A percentile compares a stretch with the other conserved stretches of the same genome.
These are phyloP conservation scores for Euura lappo DNA, from an alignment of 1,140 invertebrate genomes.

Conservation along the genomic window DNA sequence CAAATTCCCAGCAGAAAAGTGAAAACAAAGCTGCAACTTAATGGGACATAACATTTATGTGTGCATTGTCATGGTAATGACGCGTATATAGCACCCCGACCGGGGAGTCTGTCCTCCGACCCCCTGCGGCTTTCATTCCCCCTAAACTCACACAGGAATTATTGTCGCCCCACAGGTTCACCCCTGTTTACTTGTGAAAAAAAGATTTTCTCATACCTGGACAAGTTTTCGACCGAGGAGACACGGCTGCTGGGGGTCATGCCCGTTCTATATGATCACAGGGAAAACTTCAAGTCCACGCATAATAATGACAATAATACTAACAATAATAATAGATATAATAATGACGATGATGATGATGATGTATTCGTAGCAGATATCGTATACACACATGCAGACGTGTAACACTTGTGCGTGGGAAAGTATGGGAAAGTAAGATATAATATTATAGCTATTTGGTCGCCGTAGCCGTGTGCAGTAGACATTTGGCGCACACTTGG, in stretches of 20 bases:
- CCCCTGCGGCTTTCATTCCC: constrained; percentile 33
- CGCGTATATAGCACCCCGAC: constrained; percentile 41
- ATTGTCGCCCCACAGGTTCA: constrained; percentile 57
- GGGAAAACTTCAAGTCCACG: too few species aligned
- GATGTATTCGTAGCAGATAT: not conserved
- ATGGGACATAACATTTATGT: constrained; percentile 56
- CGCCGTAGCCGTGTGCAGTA: not conserved
- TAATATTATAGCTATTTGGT: not conserved
- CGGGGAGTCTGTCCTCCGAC: constrained; percentile 44
- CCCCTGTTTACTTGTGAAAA: constrained; percentile 53
- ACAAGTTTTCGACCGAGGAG: not conserved
- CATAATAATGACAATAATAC: too few species aligned
- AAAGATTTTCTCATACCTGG: constrained; percentile 14
- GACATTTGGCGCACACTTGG: too few species aligned
- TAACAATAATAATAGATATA: too few species aligned
- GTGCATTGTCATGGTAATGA: constrained; percentile 56
- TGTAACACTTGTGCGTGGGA: not conserved
- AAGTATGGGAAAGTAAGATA: not conserved
- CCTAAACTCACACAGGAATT: constrained; percentile 36
- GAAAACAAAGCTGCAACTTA: constrained; percentile 55
- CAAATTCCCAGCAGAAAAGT: not conserved
- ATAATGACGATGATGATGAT: too few species aligned
- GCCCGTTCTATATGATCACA: not conserved
- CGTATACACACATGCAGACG: not conserved
- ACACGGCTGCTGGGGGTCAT: not conserved